Percentiles rank a stretch among this genome's conserved stretches.
phyloP scores from a whole-genome alignment of 2,797 vertebrate genomes.

The Pantherophis alleghaniensis region DNA sequence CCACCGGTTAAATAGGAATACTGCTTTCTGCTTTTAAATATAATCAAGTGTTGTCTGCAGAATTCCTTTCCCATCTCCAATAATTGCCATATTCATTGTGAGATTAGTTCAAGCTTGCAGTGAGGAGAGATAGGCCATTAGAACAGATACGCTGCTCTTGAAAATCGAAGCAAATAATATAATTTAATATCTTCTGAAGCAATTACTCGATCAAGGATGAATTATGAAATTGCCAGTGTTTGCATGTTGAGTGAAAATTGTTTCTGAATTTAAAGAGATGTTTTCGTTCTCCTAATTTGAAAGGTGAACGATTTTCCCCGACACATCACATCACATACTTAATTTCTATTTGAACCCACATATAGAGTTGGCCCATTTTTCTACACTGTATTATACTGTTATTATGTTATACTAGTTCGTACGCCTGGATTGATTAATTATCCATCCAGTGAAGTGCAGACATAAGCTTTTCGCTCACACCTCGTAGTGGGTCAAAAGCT shows the following conservation, averaged over 20 bases:
- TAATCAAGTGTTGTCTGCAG: conserved; percentile 58
- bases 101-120: conserved; percentile 68
- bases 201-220: conserved; percentile 67
- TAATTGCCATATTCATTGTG: conserved; percentile 73
- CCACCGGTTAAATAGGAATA: conserved; percentile 62
- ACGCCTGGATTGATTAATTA: background rate
- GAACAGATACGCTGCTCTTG: conserved; percentile 42
- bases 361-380: background rate
- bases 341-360: background rate
- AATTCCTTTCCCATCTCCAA: conserved; percentile 65
- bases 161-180: conserved; percentile 57
- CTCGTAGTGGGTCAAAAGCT: background rate
- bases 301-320: background rate
- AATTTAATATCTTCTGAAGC: conserved; percentile 65
- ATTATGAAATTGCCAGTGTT: conserved; percentile 74
- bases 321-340: background rate
- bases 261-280: conserved; percentile 65
- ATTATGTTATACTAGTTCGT: background rate
- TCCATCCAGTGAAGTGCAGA: background rate
- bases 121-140: conserved; percentile 37
- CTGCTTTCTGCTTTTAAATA: conserved; percentile 62
- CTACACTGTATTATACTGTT: conserved; percentile 7
- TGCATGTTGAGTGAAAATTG: conserved; percentile 64
- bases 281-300: conserved; percentile 35
- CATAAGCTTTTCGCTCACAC: background rate